Conservation (phyloP, 2,888 invertebrate genomes). For the Drosophila incognita region DNA sequence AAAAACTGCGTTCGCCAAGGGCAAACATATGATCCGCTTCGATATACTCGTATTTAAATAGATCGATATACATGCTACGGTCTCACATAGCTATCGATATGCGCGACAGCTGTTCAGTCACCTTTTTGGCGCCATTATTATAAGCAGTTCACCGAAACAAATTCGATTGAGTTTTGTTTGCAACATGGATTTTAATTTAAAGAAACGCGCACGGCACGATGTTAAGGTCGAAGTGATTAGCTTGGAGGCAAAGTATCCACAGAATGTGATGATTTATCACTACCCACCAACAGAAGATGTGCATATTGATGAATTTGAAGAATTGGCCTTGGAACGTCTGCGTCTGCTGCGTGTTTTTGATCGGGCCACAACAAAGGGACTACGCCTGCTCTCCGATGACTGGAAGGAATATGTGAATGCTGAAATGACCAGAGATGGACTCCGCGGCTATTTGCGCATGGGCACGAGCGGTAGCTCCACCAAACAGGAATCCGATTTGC, state of each 20-base stretch:
- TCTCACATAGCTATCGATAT: slow-evolving; percentile 24
- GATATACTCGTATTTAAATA: not conserved
- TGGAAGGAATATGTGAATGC: slow-evolving; percentile 88
- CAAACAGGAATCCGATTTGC: slow-evolving; percentile 87
- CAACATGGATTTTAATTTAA: slow-evolving; percentile 78
- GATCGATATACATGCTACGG: not conserved
- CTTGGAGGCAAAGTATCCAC: slow-evolving; percentile 87
- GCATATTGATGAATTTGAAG: slow-evolving; percentile 93
- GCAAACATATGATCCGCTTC: not conserved
- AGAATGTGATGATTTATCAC: slow-evolving; percentile 92
- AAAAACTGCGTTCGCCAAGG: not conserved
- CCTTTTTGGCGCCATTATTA: slow-evolving; percentile 46
- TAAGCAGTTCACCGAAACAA: not conserved
- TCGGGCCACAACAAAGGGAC: slow-evolving; percentile 88
- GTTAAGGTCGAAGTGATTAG: slow-evolving; percentile 84
- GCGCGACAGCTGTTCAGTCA: slow-evolving; percentile 32
- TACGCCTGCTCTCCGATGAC: slow-evolving; percentile 88
- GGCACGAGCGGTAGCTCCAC: slow-evolving; percentile 83
- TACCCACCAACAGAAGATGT: slow-evolving; percentile 91
- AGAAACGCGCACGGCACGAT: slow-evolving; percentile 70
- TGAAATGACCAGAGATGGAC: slow-evolving; percentile 89
- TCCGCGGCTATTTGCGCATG: slow-evolving; percentile 88
- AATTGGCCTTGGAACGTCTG: slow-evolving; percentile 93
- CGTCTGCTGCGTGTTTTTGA: slow-evolving; percentile 92
- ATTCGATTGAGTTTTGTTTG: not conserved